Base-by-base conservation (phyloP, 2,888 invertebrate species). In the Eretmocerus hayati region DNA sequence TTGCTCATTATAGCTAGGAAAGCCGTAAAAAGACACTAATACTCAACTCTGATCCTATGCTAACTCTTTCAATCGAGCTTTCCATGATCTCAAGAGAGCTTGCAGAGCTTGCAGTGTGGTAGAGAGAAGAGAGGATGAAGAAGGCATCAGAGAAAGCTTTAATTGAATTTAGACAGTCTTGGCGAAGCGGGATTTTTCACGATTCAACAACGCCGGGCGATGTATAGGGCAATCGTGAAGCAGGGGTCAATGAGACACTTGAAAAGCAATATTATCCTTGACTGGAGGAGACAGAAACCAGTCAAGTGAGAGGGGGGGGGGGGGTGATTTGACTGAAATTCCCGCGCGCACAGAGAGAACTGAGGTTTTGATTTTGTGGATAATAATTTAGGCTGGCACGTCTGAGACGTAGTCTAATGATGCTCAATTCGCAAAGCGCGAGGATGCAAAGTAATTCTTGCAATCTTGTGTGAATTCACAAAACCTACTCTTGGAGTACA, bases 91-190 rank as follows among this genome's bases (percentile, higher is more conserved):
- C 33, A 5, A 5, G 33, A 13, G 15, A 15, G 5, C 33, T 13
- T 15, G 33, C 33, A 6, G 26, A 26, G 26, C 11, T 9, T 26
- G 11, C 26, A 26, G 26, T 11, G 26, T 11, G 26, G 8, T 11
- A 11, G 26, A 26, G 11, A 26, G 26, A 11, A 26, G 6, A 6
- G 26, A 11, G 26, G 26, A 11, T 11, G 26, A 26, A 6, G 26
- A 26, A 11, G 11, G 26, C 26, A 30, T n/a, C 19, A 39, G 36
- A 36, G 40, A 11, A 22, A 45, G 45, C 44, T 44, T 45, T 45
- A 44, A 49, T 49, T 49, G 49, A 49, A 49, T 49, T 49, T 35
- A 35, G 35, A 31, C 40, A 30, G 41, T 23, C 32, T 33, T 42
- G 15, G n/a, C 36, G 35, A 38, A 22, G 35, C 22, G 44, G 44